Conservation (phyloP, 1,140 invertebrate species). For the Tetraneura akinire region DNA sequence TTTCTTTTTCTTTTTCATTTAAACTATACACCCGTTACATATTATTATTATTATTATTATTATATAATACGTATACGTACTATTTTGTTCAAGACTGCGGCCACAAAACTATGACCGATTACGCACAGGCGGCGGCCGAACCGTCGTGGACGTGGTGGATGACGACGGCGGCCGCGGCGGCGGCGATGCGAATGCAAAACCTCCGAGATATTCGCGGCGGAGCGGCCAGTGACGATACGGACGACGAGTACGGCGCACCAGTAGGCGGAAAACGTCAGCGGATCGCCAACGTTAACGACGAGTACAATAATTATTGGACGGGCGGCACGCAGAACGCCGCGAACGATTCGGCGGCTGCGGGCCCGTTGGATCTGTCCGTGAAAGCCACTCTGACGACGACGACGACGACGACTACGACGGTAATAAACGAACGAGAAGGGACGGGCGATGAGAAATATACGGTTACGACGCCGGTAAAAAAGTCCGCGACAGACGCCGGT, state of each 20-base stretch:
- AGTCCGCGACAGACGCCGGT: not conserved
- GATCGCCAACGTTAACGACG: not conserved
- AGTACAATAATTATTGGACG: not conserved
- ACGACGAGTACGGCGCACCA: not conserved
- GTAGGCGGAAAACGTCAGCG: not conserved
- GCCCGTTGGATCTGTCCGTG: constrained; percentile 19
- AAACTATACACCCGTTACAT: no score
- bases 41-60: no score
- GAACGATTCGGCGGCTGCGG: not conserved
- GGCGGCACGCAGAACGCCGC: not conserved
- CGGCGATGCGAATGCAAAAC: constrained; percentile 3
- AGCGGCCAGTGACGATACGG: not conserved
- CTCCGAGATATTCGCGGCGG: not conserved
- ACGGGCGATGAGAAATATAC: not conserved
- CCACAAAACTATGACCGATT: not conserved
- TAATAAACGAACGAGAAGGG: not conserved
- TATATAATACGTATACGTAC: no score
- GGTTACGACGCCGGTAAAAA: not conserved
- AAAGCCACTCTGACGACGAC: constrained; percentile 13
- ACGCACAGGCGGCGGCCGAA: not conserved
- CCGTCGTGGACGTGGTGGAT: constrained; percentile 32
- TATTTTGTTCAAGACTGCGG: not conserved
- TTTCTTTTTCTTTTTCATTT: no score
- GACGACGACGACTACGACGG: not conserved
- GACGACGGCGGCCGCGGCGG: constrained; percentile 4